Percentiles rank a stretch among this genome's conserved stretches.
Evolutionary conservation across 2,113 vertebrate species (phyloP).

Genomic region (Gymnobelideus leadbeateri): DNA sequence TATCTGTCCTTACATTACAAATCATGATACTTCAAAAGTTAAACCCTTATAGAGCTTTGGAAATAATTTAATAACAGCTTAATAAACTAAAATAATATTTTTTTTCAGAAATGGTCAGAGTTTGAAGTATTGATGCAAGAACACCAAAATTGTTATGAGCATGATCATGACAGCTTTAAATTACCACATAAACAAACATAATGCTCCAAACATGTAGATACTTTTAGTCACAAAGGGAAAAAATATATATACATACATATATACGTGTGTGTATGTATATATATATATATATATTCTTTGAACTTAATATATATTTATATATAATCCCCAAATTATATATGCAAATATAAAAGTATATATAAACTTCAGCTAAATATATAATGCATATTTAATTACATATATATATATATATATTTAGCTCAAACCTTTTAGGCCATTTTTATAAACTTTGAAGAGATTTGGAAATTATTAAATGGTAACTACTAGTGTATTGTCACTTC

Average conservation of each 20-base stretch:
- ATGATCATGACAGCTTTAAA: background rate
- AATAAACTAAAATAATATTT: background rate
- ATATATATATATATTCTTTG: too few species aligned
- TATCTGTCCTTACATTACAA: background rate
- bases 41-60: background rate
- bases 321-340: too few species aligned
- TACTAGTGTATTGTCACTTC: background rate
- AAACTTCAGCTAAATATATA: too few species aligned
- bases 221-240: background rate
- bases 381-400: too few species aligned
- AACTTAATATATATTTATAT: too few species aligned
- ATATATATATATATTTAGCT: background rate
- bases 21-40: background rate
- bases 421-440: background rate
- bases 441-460: background rate
- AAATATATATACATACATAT: too few species aligned
- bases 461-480: background rate
- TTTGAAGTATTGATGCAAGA: background rate
- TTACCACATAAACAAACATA: background rate
- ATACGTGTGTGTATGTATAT: too few species aligned
- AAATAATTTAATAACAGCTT: background rate
- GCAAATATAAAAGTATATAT: too few species aligned
- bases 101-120: background rate
- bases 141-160: background rate
- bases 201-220: background rate